Evolutionary conservation across 2,888 invertebrate species (phyloP).

Genomic region (Plebejus anna): DNA sequence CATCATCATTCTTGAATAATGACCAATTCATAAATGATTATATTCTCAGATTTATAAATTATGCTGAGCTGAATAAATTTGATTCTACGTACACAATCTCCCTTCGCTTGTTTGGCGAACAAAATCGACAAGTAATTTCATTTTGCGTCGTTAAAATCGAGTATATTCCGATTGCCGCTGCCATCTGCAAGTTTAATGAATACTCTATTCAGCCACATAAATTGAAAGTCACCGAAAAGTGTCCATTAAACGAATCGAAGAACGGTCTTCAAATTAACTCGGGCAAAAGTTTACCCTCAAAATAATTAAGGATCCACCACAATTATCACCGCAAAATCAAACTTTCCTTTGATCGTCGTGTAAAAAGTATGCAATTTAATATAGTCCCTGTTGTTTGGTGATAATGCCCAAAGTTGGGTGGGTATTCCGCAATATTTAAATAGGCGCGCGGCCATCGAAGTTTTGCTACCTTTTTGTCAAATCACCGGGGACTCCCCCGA

Average conservation of each 20-base stretch:
- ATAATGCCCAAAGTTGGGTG: constrained; percentile 51
- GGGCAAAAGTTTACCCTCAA: constrained; percentile 77
- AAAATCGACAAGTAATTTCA: constrained; percentile 52
- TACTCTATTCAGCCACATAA: constrained; percentile 69
- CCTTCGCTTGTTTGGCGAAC: constrained; percentile 34
- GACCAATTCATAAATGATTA: not conserved
- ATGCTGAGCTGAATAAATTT: constrained; percentile 33
- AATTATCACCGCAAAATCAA: constrained; percentile 79
- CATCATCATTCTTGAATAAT: too few species aligned
- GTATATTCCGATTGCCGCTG: constrained; percentile 49
- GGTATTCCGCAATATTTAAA: constrained; percentile 64
- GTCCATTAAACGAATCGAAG: constrained; percentile 75
- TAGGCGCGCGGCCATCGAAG: constrained; percentile 66
- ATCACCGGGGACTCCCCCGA: constrained; percentile 66
- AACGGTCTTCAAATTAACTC: constrained; percentile 75
- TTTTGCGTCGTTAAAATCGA: constrained; percentile 50
- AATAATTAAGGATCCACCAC: constrained; percentile 79
- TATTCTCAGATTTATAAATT: not conserved
- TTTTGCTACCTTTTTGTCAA: constrained; percentile 72
- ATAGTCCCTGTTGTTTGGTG: constrained; percentile 47
- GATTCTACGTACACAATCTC: constrained; percentile 35
- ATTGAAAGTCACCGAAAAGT: constrained; percentile 75
- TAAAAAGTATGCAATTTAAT: constrained; percentile 47
- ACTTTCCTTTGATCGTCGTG: constrained; percentile 74
- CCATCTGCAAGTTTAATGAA: constrained; percentile 65